Conservation (phyloP, 1,140 invertebrate species). For the Atta colombica region DNA sequence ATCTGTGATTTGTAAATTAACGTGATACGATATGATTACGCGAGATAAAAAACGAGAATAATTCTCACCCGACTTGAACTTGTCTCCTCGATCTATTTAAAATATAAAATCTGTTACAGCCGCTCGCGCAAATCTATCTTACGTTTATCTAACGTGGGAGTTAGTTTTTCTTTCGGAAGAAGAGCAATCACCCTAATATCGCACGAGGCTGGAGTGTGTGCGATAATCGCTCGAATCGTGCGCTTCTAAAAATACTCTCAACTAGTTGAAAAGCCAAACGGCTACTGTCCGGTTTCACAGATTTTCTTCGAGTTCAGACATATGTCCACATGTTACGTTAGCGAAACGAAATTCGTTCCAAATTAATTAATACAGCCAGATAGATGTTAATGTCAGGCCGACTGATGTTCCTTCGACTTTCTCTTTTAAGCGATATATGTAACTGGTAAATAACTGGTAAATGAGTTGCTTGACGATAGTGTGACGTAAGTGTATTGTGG, state of each 20-base stretch:
- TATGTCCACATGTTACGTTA: background rate
- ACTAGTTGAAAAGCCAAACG: constrained; percentile 67
- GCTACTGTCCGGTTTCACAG: constrained; percentile 61
- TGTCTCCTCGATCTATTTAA: constrained; percentile 27
- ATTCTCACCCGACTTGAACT: background rate
- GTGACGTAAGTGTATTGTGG: constrained; percentile 6
- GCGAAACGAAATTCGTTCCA: background rate
- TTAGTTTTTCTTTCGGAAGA: constrained; percentile 54
- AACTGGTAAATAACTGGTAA: background rate
- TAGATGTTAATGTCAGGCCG: background rate
- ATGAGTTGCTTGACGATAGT: background rate
- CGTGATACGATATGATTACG: background rate
- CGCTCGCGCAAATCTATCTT: constrained; percentile 15
- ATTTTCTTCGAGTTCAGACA: constrained; percentile 33
- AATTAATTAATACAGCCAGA: background rate
- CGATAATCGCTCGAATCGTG: constrained; percentile 49
- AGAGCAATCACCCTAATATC: constrained; percentile 69
- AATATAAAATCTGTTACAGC: background rate
- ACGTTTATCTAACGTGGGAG: constrained; percentile 21
- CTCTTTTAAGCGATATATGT: constrained; percentile 14
- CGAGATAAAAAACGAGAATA: constrained; percentile 30
- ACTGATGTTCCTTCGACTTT: background rate
- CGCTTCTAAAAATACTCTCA: constrained; percentile 74
- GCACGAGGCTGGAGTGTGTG: constrained; percentile 33
- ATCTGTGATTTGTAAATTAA: constrained; percentile 5